Evolutionary conservation across 2,888 invertebrate species (phyloP), one percentile per base, ranked within the genome.

Genomic region (Lycocerus yunnanus): DNA sequence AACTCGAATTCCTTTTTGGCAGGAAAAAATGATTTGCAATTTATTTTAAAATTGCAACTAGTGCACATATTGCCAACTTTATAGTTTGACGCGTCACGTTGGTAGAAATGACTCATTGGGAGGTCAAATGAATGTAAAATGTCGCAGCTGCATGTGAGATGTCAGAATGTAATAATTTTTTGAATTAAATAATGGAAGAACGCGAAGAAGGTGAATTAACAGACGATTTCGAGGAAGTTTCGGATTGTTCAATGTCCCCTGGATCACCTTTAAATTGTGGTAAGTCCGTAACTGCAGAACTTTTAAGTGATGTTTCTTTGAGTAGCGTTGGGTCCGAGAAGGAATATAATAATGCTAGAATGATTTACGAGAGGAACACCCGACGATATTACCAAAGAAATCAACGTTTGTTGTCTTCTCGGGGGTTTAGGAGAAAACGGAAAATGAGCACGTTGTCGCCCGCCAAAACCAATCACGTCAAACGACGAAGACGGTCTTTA

Each of bases 151-250:
- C n/a, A 43, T 43, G 43, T 43, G 43, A 43, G n/a, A 43, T 43
- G 43, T 43, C 43, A 43, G 43, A 43, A 43, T 43, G n/a, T 43
- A 43, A 43, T 43, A 43, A 43, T n/a, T 43, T 6, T 43, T 43
- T 43, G n/a, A 43, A n/a, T 43, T 43, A 43, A 43, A 43, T 13
- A n/a, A 43, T 43, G 43, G 75, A 75, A 15, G 84, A 84, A 73
- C 82, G 83, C 65, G 88, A 88, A 80, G 88, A 88, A 82, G 87
- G 88, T 77, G 88, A 88, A 84, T 87, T 87, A 73, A 82, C 86
- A 58, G 86, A 86, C 74, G 86, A 83, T 77, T 83, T 86, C 21
- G 87, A 86, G 81, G 84, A 83, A 72, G 86, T 88, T 69, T 88
- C 88, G 24, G 87, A 87, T 80, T 84, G 83, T 81, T 85, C 87